These are phyloP conservation scores for Callyntrura guangdongensis DNA, from an alignment of 2,888 invertebrate genomes.

Conservation along the genomic window DNA sequence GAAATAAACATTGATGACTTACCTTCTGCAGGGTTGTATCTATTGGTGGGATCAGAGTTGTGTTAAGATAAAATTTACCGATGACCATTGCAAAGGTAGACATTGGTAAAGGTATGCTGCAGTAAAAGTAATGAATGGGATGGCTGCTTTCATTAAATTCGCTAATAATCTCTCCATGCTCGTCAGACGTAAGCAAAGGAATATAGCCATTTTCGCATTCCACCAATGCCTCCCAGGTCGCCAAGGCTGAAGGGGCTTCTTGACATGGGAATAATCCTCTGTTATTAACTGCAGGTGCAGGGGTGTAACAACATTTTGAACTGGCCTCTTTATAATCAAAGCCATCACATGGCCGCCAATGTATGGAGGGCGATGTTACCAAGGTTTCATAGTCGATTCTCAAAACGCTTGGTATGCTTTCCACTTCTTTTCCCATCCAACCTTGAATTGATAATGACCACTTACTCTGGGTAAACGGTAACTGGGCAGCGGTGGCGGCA, in stretches of 20 bases:
- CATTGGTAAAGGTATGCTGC: conserved; percentile 85
- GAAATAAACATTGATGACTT: too few relatives aligned
- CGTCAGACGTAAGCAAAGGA: conserved; percentile 75
- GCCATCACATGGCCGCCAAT: conserved; percentile 81
- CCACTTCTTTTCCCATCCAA: too few relatives aligned
- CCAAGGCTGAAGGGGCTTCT: conserved; percentile 86
- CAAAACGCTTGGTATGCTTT: conserved; percentile 71
- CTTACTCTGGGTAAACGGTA: conserved; percentile 80
- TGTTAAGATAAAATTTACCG: conserved; percentile 85
- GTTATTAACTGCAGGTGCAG: conserved; percentile 86
- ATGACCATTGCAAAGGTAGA: conserved; percentile 86
- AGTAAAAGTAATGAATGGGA: conserved; percentile 84
- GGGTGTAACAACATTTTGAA: conserved; percentile 86
- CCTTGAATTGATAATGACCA: conserved; percentile 84
- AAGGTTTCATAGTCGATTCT: conserved; percentile 84
- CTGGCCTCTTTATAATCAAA: conserved; percentile 37
- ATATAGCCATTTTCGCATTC: conserved; percentile 51
- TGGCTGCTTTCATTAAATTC: conserved; percentile 8
- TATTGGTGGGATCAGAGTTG: background rate
- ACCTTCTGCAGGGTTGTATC: background rate
- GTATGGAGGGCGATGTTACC: conserved; percentile 79
- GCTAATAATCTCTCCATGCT: conserved; percentile 51
- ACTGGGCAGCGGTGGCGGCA: conserved; percentile 14
- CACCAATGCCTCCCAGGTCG: conserved; percentile 86
- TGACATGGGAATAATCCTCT: conserved; percentile 86